Percentiles rank a stretch among this genome's conserved stretches.
Conservation (phyloP, 1,140 invertebrate species). For the Zophobas morio region DNA sequence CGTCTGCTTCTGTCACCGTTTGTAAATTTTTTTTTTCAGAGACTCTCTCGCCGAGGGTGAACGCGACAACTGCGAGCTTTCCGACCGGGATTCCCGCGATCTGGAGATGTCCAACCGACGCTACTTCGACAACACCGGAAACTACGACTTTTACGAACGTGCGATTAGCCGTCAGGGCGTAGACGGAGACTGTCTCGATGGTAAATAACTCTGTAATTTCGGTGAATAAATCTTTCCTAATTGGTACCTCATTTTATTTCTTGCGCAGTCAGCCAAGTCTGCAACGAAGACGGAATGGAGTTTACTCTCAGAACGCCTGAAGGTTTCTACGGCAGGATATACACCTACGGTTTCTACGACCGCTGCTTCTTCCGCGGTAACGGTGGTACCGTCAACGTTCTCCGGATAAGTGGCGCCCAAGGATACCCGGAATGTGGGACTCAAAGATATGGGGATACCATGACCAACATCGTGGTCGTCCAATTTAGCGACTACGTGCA, state of each 20-base stretch:
- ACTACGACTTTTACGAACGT: slow-evolving; percentile 91
- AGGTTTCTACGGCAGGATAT: slow-evolving; percentile 91
- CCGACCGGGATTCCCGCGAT: slow-evolving; percentile 87
- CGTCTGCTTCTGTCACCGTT: neutral
- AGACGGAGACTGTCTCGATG: slow-evolving; percentile 86
- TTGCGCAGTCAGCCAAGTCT: slow-evolving; percentile 86
- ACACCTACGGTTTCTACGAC: slow-evolving; percentile 93
- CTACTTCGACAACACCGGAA: slow-evolving; percentile 86
- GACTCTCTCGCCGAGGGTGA: slow-evolving; percentile 74
- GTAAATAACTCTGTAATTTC: slow-evolving; percentile 68
- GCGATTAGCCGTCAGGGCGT: slow-evolving; percentile 77
- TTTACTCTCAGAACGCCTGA: slow-evolving; percentile 90
- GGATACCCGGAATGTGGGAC: slow-evolving; percentile 94
- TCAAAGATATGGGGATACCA: slow-evolving; percentile 90
- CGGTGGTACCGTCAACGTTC: slow-evolving; percentile 85
- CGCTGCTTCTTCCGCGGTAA: slow-evolving; percentile 92
- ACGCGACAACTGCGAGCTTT: slow-evolving; percentile 90
- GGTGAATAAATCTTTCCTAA: slow-evolving; percentile 49
- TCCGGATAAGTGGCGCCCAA: slow-evolving; percentile 88
- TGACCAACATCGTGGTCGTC: slow-evolving; percentile 95
- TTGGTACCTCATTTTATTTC: slow-evolving; percentile 36
- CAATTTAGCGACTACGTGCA: slow-evolving; percentile 95
- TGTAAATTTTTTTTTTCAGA: slow-evolving; percentile 63
- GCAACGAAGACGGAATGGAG: slow-evolving; percentile 94
- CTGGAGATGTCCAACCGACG: slow-evolving; percentile 87